These are phyloP conservation scores for Silvanus unidentatus DNA, from an alignment of 2,888 invertebrate genomes.

Conservation along the genomic window DNA sequence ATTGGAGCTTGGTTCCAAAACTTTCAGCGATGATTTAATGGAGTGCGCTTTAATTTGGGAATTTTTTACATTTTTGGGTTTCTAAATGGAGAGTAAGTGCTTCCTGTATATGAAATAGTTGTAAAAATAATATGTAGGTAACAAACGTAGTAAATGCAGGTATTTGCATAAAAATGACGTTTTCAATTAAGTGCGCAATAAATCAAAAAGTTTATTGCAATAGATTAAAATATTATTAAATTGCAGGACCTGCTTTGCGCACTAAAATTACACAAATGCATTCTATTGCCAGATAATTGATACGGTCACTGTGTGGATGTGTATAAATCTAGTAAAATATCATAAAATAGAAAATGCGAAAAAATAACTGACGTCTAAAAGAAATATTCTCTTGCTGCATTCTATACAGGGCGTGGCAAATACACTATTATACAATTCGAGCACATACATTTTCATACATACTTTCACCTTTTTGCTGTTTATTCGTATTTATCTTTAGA, in stretches of 20 bases:
- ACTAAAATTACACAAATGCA: neutral
- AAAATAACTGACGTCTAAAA: conserved; percentile 2
- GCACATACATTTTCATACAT: conserved; percentile 21
- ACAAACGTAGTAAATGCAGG: too few relatives aligned
- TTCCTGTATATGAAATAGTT: too few relatives aligned
- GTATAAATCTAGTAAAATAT: conserved; percentile 13
- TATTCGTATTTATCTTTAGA: conserved; percentile 12
- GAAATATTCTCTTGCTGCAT: conserved; percentile 7
- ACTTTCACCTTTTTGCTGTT: conserved; percentile 27
- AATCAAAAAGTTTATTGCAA: too few relatives aligned
- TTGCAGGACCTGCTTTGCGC: conserved; percentile 11
- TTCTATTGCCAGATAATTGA: conserved; percentile 12
- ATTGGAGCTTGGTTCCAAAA: conserved; percentile 6
- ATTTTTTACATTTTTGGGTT: too few relatives aligned
- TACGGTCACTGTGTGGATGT: conserved; percentile 9
- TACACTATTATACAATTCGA: conserved; percentile 25
- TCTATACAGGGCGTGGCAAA: conserved; percentile 21
- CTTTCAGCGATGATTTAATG: too few relatives aligned
- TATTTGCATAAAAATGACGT: too few relatives aligned
- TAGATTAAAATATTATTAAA: neutral
- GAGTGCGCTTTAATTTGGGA: too few relatives aligned
- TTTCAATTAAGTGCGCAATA: neutral
- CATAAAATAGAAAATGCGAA: conserved; percentile 11
- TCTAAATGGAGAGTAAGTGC: too few relatives aligned
- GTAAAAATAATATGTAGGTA: too few relatives aligned